Evolutionary conservation across 2,888 invertebrate species (phyloP), one percentile per base, ranked within the genome.

Genomic region (Labia minor): DNA sequence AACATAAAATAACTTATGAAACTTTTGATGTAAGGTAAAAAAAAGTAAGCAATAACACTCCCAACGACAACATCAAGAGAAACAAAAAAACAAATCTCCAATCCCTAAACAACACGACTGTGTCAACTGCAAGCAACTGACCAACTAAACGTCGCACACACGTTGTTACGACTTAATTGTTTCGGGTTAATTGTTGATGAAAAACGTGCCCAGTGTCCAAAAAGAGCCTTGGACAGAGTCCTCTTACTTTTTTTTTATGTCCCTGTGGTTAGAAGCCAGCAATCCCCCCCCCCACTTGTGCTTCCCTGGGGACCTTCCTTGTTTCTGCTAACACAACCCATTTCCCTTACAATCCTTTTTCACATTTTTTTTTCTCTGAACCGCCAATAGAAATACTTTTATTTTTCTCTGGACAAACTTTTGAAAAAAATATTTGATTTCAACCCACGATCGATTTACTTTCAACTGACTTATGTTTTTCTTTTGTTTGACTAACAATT

Each of bases 71-170:
- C 26, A 26, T 6, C 26, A 26, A 26, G 26, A 26, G 26, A 8
- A 26, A 26, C 26, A 26, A 26, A 26, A n/a, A 26, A 26, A 26
- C 26, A 26, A 26, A 26, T 26, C 26, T 26, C 26, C 26, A 26
- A 26, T 26, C 26, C 26, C 26, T 26, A 10, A 49, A 49, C 49
- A 49, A 49, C 49, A 49, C 49, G 49, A 16, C 16, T 49, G 49
- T 49, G 49, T 49, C 49, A 49, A 33, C 49, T 3, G 49, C 49
- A 49, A n/a, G n/a, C 49, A 49, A 49, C 49, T 49, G 49, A 49
- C 49, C 49, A 49, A 49, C 49, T 49, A 49, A 49, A 49, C 49
- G 49, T 49, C 49, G 49, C 49, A 49, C 49, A 49, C 49, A 49
- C 49, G 49, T 49, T 49, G 49, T 49, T 49, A 49, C 49, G 49